Evolutionary conservation across 2,113 vertebrate species (phyloP), one percentile per base, ranked within the genome.

Genomic region (Labrus mixtus): DNA sequence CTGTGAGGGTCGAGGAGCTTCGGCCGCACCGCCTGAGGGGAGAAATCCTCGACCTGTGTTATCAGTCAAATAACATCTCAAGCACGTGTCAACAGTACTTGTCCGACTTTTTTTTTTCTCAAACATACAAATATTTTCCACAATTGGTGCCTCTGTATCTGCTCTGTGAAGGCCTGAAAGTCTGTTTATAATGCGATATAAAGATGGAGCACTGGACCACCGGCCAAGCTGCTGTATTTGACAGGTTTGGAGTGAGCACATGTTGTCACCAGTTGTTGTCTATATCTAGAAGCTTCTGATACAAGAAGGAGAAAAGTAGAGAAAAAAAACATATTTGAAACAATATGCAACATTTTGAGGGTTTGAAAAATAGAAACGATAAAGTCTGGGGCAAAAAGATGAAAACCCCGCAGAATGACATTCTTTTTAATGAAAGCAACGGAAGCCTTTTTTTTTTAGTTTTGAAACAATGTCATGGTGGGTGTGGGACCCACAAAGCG

Each of bases 391-490:
- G 67, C 64, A 65, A 63, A 53, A 37, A 45, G n/a, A 55, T 19
- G 17, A 19, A 33, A 57, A 23, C 51, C 64, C 58, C n/a, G 25
- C 54, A 78, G 68, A 87, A 51, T 81, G 73, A 79, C 75, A 77
- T 63, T 53, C 37, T 62, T 84, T 70, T 77, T 64, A 43, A 43
- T 33, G 50, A 73, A 62, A 83, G 62, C 54, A 20, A 59, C 16
- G 46, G 22, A 56, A 50, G 43, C 39, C 10, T 41, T 37, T 56
- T 70, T 56, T 70, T 58, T 64, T 41, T 20, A 50, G 55, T 57
- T 62, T 36, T 39, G 73, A 79, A 80, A 80, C 76, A 88, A 75
- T 65, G 62, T 72, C 45, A 48, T 22, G 20, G 71, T 71, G 58
- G 61, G 46, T 60, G 79, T 66, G 55, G 19, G 57, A 59, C 17